phyloP scores from a whole-genome alignment of 2,797 vertebrate genomes.

The Chlorospingus semifuscus region DNA sequence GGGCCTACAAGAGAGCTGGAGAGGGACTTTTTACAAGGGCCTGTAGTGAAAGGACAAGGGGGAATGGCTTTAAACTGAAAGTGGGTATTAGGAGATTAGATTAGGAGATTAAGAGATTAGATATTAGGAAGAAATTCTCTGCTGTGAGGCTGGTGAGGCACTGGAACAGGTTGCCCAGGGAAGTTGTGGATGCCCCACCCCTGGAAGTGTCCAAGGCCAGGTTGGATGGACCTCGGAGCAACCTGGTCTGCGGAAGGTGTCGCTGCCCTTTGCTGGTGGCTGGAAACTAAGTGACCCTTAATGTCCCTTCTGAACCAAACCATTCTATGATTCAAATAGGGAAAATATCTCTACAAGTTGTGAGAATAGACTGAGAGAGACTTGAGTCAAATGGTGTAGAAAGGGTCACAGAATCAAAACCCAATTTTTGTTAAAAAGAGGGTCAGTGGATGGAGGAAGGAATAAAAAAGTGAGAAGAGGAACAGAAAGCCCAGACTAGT shows the following conservation, averaged over 20 bases:
- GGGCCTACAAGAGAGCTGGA: not conserved
- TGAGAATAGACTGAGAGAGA: not conserved
- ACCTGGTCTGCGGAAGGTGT: not conserved
- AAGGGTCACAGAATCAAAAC: not conserved
- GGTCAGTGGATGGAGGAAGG: not conserved
- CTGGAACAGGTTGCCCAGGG: not conserved
- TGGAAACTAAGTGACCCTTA: not conserved
- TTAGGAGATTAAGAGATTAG: not conserved
- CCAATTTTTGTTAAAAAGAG: not conserved
- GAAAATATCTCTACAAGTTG: not conserved
- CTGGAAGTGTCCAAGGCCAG: not conserved
- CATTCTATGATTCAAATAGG: not conserved
- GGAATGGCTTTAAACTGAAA: not conserved
- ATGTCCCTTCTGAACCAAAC: not conserved
- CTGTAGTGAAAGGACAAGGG: not conserved
- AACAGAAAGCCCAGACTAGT: not conserved
- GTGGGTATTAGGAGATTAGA: not conserved
- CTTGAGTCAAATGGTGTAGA: not conserved
- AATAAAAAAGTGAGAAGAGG: not conserved
- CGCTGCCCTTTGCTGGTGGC: fast-evolving
- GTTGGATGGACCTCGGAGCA: not conserved
- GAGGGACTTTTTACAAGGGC: not conserved
- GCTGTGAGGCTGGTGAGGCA: not conserved
- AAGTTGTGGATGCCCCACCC: not conserved
- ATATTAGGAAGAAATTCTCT: not conserved